Evolutionary conservation across 2,888 invertebrate species (phyloP), one percentile per base, ranked within the genome.

Genomic region (Lepidocyrtoides sp.): DNA sequence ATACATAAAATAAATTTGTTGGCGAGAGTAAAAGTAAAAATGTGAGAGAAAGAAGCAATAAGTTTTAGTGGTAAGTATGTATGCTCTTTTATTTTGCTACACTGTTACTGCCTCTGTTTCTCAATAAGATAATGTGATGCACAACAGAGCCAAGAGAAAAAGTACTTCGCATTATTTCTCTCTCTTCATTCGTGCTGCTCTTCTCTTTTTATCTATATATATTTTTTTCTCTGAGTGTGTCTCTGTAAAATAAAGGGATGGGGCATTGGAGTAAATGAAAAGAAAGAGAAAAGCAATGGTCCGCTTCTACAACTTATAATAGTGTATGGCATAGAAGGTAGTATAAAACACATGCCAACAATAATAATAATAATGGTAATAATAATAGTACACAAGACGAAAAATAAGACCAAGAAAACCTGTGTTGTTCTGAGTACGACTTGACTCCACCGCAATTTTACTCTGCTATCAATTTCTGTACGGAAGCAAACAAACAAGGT

Each of bases 61-160:
- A 89, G 88, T 89, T 83, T 85, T 75, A 81, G 81, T 81, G 81
- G 60, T n/a, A 26, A 36, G 44, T 26, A 23, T 41, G 60, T 57
- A 60, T 57, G 60, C 36, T 81, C 60, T 81, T 57, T 81, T 81
- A 60, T 60, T 81, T 81, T 57, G 36, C 81, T 41, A 83, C 66
- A 29, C 44, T 81, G 12, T 82, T 14, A 23, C 82, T 54, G 20
- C 44, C 48, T 26, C 23, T 54, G 26, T 51, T 75, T 48, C 75
- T 54, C 75, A 48, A 48, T 2, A 72, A 75, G 66, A 90, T 90
- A 90, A 90, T 85, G 84, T 90, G 90, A 90, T 90, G 90, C 83
- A 84, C 85, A 90, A 85, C 79, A 36, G 75, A 41, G 29, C 17
- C 23, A 85, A 57, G 72, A 89, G 63, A 57, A 54, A 54, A 79